Evolutionary conservation across 2,888 invertebrate genomes (phyloP).

Genomic region (Drosophila cognata): DNA sequence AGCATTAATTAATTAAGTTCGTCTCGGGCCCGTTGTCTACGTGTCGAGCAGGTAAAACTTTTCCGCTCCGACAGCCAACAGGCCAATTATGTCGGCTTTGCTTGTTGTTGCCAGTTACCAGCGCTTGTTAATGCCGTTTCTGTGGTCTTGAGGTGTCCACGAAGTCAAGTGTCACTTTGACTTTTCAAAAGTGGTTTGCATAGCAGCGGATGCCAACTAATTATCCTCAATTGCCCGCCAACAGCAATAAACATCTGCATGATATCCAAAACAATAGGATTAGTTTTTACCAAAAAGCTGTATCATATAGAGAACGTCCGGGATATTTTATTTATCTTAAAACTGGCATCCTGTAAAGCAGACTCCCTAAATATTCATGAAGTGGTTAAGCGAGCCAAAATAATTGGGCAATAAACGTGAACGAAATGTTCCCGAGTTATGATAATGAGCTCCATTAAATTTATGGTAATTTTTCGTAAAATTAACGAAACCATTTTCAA

Average conservation of each 20-base stretch:
- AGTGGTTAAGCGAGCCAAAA: not conserved
- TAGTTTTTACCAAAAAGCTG: not conserved
- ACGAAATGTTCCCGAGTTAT: slow-evolving; percentile 16
- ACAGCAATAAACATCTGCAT: not conserved
- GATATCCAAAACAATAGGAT: not conserved
- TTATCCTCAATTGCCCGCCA: slow-evolving; percentile 33
- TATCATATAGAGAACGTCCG: not conserved
- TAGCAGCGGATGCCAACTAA: slow-evolving; percentile 26
- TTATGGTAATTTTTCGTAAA: slow-evolving; percentile 45
- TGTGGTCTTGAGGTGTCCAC: slow-evolving; percentile 26
- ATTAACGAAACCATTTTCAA: slow-evolving; percentile 31
- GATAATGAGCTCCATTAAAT: slow-evolving; percentile 26
- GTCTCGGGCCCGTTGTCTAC: slow-evolving; percentile 35
- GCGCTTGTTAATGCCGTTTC: slow-evolving; percentile 12
- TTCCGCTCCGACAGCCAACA: slow-evolving; percentile 47
- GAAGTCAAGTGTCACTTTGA: slow-evolving; percentile 6
- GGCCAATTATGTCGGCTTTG: slow-evolving; percentile 64
- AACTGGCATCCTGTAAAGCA: not conserved
- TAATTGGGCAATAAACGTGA: slow-evolving; percentile 23
- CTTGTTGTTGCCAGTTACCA: not conserved
- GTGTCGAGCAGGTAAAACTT: slow-evolving; percentile 58
- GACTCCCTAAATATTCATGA: not conserved
- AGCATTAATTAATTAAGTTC: slow-evolving; percentile 73
- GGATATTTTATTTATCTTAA: not conserved
- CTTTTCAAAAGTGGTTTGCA: slow-evolving; percentile 1